phyloP scores from a whole-genome alignment of 2,113 vertebrate genomes.

The Axis porcinus region DNA sequence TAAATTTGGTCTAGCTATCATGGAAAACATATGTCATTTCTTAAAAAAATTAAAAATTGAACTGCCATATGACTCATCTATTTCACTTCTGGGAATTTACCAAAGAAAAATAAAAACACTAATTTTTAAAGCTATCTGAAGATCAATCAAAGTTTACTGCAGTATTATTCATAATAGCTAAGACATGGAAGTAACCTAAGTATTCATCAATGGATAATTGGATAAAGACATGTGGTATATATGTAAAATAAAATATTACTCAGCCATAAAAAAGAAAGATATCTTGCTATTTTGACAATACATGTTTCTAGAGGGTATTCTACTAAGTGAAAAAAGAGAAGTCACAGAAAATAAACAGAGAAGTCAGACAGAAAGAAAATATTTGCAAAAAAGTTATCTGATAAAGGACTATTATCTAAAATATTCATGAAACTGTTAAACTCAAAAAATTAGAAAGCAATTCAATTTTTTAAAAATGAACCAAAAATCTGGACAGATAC shows the following conservation, averaged over 20 bases:
- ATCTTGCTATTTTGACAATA: neutral
- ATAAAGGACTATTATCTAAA: neutral
- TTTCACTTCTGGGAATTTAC: neutral
- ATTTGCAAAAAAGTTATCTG: neutral
- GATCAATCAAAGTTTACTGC: neutral
- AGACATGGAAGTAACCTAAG: neutral
- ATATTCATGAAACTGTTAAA: neutral
- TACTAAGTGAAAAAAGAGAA: neutral
- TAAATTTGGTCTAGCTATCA: neutral
- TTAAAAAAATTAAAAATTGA: neutral
- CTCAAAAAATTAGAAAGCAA: neutral
- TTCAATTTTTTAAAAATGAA: neutral
- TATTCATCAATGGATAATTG: neutral
- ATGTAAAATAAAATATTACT: neutral
- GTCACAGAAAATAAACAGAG: neutral
- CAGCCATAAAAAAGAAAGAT: neutral
- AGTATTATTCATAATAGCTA: neutral
- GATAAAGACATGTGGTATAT: neutral
- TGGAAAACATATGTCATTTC: neutral
- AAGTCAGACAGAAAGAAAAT: neutral
- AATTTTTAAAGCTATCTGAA: neutral
- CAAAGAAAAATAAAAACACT: neutral
- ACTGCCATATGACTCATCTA: neutral
- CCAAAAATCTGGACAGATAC: neutral
- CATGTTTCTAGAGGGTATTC: neutral